phyloP scores from a whole-genome alignment of 64 coral and sea anemone genomes.

The Stichodactyla helianthus region DNA sequence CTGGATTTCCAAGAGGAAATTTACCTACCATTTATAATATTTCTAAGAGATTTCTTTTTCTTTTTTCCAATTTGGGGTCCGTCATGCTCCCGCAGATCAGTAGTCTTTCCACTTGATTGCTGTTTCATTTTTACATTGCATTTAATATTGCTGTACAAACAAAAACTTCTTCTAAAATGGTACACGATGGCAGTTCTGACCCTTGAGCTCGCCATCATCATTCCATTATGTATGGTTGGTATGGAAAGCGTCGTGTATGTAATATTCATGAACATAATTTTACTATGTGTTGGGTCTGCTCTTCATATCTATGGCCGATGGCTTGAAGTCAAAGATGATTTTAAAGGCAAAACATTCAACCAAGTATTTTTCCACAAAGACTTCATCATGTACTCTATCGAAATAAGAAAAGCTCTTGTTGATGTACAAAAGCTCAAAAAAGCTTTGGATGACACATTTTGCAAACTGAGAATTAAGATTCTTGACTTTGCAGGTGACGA shows the following conservation, averaged over 20 bases:
- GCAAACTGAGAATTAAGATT: slow-evolving; percentile 45
- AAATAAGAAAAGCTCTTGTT: slow-evolving; percentile 10
- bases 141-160: neutral
- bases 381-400: slow-evolving; percentile 8
- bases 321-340: slow-evolving; percentile 32
- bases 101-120: neutral
- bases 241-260: neutral
- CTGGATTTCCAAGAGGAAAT: neutral
- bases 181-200: neutral
- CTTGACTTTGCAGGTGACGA: slow-evolving; percentile 69
- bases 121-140: neutral
- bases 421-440: neutral
- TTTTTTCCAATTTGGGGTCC: neutral
- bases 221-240: neutral
- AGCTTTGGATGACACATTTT: slow-evolving; percentile 10
- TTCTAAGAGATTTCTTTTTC: neutral
- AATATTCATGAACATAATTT: neutral
- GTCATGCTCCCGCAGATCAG: neutral
- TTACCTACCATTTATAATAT: neutral
- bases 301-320: slow-evolving; percentile 32
- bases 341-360: slow-evolving; percentile 40
- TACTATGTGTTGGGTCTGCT: slow-evolving; percentile 6
- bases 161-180: neutral
- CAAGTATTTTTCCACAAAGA: slow-evolving; percentile 40
- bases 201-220: neutral